Percentiles rank a stretch among this genome's conserved stretches.
phyloP scores from a whole-genome alignment of 2,888 invertebrate species.

The Glyphotaelius pellucidus region DNA sequence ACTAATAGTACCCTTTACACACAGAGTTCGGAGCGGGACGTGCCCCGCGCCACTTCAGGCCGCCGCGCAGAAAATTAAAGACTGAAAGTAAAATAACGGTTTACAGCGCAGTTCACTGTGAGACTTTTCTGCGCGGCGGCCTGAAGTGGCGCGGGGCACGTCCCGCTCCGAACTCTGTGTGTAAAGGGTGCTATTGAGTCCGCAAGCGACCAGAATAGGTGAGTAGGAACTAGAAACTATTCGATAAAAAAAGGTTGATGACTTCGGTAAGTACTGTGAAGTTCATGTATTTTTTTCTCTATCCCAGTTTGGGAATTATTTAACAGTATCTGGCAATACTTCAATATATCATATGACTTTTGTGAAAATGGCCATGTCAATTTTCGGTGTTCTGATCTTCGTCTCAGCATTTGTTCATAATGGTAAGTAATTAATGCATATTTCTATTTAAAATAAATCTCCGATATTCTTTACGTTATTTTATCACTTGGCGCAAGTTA shows the following conservation, averaged over 20 bases:
- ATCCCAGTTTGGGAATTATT: neutral
- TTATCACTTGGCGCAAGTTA: neutral
- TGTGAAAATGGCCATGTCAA: slow-evolving; percentile 61
- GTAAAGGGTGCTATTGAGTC: too few relatives aligned
- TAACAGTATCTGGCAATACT: neutral
- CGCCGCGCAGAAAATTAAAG: too few relatives aligned
- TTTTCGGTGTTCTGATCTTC: slow-evolving; percentile 50
- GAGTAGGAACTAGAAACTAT: neutral
- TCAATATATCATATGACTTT: slow-evolving; percentile 60
- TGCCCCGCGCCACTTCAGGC: too few relatives aligned
- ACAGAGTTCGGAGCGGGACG: too few relatives aligned
- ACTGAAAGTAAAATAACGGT: too few relatives aligned
- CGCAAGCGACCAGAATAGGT: too few relatives aligned
- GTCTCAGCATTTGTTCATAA: slow-evolving; percentile 53
- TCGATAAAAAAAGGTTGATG: neutral
- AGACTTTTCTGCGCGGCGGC: too few relatives aligned
- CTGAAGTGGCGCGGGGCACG: too few relatives aligned
- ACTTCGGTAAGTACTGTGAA: neutral
- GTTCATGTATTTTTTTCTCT: neutral
- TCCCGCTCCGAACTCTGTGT: too few relatives aligned
- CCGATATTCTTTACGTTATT: neutral
- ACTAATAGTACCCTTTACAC: too few relatives aligned
- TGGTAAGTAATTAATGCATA: slow-evolving; percentile 46
- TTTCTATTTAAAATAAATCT: neutral
- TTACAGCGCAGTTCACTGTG: too few relatives aligned